Percentiles rank a stretch among this genome's conserved stretches.
Evolutionary conservation across 2,888 invertebrate species (phyloP).

Genomic region (Diarsia dahlii): DNA sequence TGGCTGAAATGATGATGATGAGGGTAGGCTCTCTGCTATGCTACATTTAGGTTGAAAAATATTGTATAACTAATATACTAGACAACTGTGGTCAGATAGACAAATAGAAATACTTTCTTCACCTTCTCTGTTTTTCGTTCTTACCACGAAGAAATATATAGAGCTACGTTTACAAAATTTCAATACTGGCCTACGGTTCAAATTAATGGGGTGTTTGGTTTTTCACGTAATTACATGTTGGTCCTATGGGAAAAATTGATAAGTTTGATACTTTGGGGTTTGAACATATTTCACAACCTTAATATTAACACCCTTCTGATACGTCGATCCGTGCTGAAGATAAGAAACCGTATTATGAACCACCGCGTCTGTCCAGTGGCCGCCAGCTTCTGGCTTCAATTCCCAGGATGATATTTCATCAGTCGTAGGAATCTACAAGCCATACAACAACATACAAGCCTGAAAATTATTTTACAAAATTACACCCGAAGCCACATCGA

Average conservation of each 20-base stretch:
- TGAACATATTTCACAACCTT: too few species aligned
- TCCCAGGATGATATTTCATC: background rate
- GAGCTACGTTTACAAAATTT: too few species aligned
- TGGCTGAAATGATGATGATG: too few species aligned
- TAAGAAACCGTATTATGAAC: background rate
- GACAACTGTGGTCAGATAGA: background rate
- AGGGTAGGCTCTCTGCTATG: background rate
- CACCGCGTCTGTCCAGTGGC: background rate
- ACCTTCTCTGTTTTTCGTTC: background rate
- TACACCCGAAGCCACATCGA: background rate
- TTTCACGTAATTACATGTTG: too few species aligned
- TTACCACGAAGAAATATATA: background rate
- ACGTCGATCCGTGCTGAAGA: background rate
- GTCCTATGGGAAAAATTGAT: background rate
- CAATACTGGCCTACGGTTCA: too few species aligned
- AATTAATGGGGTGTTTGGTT: too few species aligned
- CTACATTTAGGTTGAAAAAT: background rate
- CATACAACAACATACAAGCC: background rate
- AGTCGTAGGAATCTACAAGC: too few species aligned
- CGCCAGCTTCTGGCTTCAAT: background rate
- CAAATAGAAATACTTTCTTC: too few species aligned
- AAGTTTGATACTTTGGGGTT: background rate
- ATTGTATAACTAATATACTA: background rate
- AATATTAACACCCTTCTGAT: background rate
- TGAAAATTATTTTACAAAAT: background rate